These are phyloP conservation scores for Agonum fuliginosum DNA, from an alignment of 2,888 invertebrate species.

Conservation along the genomic window DNA sequence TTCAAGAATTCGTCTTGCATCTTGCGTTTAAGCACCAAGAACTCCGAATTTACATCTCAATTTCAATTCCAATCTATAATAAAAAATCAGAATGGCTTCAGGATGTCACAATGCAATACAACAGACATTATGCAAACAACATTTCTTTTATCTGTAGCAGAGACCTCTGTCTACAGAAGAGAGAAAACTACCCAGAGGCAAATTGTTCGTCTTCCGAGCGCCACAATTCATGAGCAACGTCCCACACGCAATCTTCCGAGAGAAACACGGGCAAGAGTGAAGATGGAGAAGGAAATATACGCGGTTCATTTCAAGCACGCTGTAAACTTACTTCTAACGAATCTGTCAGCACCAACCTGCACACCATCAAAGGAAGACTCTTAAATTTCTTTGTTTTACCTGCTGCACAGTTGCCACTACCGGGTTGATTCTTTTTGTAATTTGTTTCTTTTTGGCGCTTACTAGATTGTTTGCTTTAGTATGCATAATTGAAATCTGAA, in stretches of 20 bases:
- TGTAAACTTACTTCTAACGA: slow-evolving; percentile 51
- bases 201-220: slow-evolving; percentile 28
- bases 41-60: not conserved
- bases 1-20: not conserved
- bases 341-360: slow-evolving; percentile 41
- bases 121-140: slow-evolving; percentile 49
- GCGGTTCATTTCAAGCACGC: slow-evolving; percentile 49
- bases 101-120: slow-evolving; percentile 41
- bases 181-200: slow-evolving; percentile 44
- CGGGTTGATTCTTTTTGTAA: slow-evolving; percentile 1
- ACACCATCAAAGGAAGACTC: slow-evolving; percentile 5
- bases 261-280: slow-evolving; percentile 1
- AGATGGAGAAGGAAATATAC: slow-evolving; percentile 43
- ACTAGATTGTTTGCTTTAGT: no score
- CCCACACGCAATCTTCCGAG: slow-evolving; percentile 59
- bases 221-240: slow-evolving; percentile 32
- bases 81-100: slow-evolving; percentile 34
- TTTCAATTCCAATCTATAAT: slow-evolving; percentile 25
- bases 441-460: not conserved
- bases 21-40: not conserved
- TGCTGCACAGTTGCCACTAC: no score
- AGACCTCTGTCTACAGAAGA: slow-evolving; percentile 26
- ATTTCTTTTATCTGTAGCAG: slow-evolving; percentile 43
- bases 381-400: slow-evolving; percentile 37
- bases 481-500: no score